phyloP scores from a whole-genome alignment of 2,797 vertebrate genomes.

The Morus bassanus region DNA sequence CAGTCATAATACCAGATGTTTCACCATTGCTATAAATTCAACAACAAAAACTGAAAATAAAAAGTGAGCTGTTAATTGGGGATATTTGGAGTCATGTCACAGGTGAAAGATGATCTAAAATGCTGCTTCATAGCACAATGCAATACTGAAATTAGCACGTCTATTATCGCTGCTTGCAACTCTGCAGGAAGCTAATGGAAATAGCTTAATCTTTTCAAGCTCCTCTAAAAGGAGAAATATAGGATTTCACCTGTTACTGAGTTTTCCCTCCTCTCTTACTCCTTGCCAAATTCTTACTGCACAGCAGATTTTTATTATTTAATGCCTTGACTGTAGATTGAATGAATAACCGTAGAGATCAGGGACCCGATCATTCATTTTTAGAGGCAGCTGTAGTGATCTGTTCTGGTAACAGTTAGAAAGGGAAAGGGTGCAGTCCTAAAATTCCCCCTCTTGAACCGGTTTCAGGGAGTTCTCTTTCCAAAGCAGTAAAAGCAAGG shows the following conservation, averaged over 20 bases:
- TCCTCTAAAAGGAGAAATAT: constrained; percentile 39
- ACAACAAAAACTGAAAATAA: constrained; percentile 52
- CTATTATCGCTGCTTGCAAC: constrained; percentile 63
- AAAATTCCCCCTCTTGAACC: constrained; percentile 60
- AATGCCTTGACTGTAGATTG: not conserved
- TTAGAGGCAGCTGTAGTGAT: not conserved
- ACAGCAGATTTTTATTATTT: constrained; percentile 48
- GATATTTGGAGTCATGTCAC: constrained; percentile 61
- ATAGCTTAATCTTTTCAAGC: constrained; percentile 62
- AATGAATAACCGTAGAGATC: constrained; percentile 35
- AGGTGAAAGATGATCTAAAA: constrained; percentile 71
- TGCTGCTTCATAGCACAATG: constrained; percentile 33
- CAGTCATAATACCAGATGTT: constrained; percentile 74
- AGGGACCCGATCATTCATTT: constrained; percentile 5
- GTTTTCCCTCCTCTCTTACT: constrained; percentile 30
- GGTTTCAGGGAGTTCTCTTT: constrained; percentile 68
- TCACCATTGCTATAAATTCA: constrained; percentile 66
- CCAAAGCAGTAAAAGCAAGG: constrained; percentile 68
- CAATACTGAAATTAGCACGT: constrained; percentile 65
- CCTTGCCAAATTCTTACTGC: constrained; percentile 22
- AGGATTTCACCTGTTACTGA: constrained; percentile 34
- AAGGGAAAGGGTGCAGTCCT: not conserved
- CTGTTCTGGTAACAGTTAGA: not conserved
- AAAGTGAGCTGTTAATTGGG: constrained; percentile 62
- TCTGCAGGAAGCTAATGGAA: constrained; percentile 61